Base-by-base conservation (phyloP, 2,888 invertebrate genomes). In the Drosophila neonasuta region DNA sequence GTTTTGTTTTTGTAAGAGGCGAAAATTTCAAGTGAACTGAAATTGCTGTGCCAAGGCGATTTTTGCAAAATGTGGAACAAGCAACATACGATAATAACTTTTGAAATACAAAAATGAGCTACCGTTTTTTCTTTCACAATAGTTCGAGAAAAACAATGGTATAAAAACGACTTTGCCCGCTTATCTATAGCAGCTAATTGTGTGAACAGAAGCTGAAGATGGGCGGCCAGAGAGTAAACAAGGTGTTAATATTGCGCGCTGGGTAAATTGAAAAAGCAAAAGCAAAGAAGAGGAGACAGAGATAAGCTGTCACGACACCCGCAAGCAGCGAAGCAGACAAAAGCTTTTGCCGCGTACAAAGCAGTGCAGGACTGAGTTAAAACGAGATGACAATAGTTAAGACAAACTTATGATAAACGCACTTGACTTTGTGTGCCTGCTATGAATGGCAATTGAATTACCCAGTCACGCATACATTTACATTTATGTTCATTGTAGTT, bases 171-270 rank as follows among this genome's bases (percentile, higher is more conserved):
- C 67, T 73, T 64, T 63, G 72, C 63, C 49, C 45, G 71, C 76
- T 80, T 68, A 74, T 57, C 62, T 57, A 74, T 74, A 60, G 68
- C 49, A 41, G 59, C 81, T 87, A 83, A 83, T 85, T 85, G 80
- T 70, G 68, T 60, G 72, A 63, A 61, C 72, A 68, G 70, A 29
- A 39, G 29, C 50, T 30, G 36, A 34, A 13, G 42, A 46, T 39
- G 36, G 13, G 65, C 52, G 55, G 24, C 24, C 24, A 24, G 56
- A 72, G 62, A 71, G 81, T 73, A 81, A 86, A 84, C 85, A 81
- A 84, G 72, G 81, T 86, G 81, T 84, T 86, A 73, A 80, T 83
- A 75, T 77, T 59, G 63, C 73, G 65, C 62, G 58, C 46, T 51
- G 20, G 41, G 81, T 72, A 69, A 82, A 86, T 84, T 84, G 69